Evolutionary conservation across 2,888 invertebrate species (phyloP), one percentile per base, ranked within the genome.

Genomic region (Chorisops tibialis): DNA sequence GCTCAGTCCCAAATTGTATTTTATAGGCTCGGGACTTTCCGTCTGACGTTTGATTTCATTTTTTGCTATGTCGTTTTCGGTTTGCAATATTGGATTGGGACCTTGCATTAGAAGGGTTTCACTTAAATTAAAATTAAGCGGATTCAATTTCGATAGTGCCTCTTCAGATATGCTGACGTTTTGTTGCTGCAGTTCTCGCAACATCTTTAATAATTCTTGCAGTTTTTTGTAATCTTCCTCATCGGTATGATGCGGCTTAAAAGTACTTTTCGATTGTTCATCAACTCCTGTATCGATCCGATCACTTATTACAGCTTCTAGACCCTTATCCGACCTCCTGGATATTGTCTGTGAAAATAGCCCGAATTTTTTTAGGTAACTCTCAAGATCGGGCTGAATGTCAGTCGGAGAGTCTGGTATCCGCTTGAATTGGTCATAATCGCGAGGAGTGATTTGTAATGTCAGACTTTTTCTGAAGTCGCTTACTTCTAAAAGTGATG

Each of bases 21-120:
- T 67, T 3, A 71, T 70, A 3, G 76, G 74, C 9, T 71, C 69
- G 11, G 72, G 67, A 16, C 45, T 67, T 9, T 66, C 61, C 35
- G 58, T 73, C 70, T 83, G 81, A 14, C 83, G 72, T 74, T 81
- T 83, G 47, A 80, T 78, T 70, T 80, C 82, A 70, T 79, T 80
- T 70, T 80, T 54, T 43, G 69, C 69, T 63, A 78, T 74, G 24
- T 71, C 72, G 21, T 70, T 19, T 19, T 72, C 69, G 37, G 71
- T 67, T 41, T 74, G 75, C 38, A 74, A 73, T 2, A 80, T 65
- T 1, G 80, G 79, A 72, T 81, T 75, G 2, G 80, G 79, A 14
- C 73, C 73, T 24, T 72, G 74, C 70, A 75, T 43, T 72, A 69
- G 69, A 69, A 79, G 47, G 62, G 72, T 56, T 73, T 72, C 67